Evolutionary conservation across 2,797 vertebrate genomes (phyloP), one percentile per base, ranked within the genome.

Genomic region (Mus minutoides): DNA sequence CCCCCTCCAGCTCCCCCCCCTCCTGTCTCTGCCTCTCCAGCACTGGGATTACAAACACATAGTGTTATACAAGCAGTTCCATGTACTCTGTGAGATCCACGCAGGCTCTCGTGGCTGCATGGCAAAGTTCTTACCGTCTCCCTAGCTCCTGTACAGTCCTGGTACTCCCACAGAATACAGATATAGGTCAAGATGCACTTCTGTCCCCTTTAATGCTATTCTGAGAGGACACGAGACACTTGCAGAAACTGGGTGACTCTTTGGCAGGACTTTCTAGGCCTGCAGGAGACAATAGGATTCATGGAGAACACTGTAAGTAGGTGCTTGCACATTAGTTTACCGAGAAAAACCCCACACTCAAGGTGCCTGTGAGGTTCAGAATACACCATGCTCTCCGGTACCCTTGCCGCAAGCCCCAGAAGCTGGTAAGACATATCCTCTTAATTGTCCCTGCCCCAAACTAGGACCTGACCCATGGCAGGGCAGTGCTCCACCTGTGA

Each of bases 381-480:
- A 62, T 11, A 24, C 19, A 12, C 54, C 37, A 54, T 71, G 37
- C 34, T 64, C 37, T 17, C 31, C 58, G 46, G 64, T n/a, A 31
- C 64, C 56, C 11, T 83, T 24, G 7, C 54, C 58, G 40, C 40
- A 16, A 40, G 37, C 37, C 21, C 7, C 11, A 73, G 60, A 94
- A 95, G n/a, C 29, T 93, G 46, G 34, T 96, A 96, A 91, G 54
- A 17, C 24, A 54, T 86, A 71, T 85, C 62, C 2, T 49, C 56
- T 67, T 67, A 54, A 37, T 17, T 54, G n/a, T 22, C 46, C 10
- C 24, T 60, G 58, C 29, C 19, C 34, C 1, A 37, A 17, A 24
- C 19, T 40, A 86, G 82, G 12, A 24, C 9, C 8, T 56, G 34
- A 26, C 2, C 1, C 4, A 2, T 29, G 19, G 7, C 40, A 78